phyloP scores from a whole-genome alignment of 2,113 vertebrate species.

The Microcebus griseorufus region DNA sequence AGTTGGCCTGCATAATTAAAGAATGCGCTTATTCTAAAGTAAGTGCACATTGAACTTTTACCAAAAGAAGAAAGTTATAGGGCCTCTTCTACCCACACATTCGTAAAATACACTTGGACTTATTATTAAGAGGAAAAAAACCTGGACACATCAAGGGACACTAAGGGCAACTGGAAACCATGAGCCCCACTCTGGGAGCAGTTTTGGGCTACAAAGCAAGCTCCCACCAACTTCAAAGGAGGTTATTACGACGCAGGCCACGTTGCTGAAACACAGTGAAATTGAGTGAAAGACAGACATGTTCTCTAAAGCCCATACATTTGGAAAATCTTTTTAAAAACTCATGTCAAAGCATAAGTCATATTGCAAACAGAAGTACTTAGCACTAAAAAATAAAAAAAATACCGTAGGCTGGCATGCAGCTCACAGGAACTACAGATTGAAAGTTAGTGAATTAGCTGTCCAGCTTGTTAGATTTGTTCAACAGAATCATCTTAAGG shows the following conservation, averaged over 20 bases:
- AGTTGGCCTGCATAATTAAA: background rate
- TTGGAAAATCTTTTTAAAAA: background rate
- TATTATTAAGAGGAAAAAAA: background rate
- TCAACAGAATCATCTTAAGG: background rate
- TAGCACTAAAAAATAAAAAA: background rate
- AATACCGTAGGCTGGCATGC: background rate
- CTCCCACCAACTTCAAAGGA: background rate
- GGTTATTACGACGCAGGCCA: background rate
- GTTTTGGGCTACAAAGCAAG: background rate
- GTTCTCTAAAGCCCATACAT: background rate
- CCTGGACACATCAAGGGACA: background rate
- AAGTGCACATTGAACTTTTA: background rate
- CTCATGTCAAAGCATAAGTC: background rate
- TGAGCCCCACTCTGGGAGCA: background rate
- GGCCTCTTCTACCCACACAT: background rate
- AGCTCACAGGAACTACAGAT: background rate
- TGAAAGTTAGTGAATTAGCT: background rate
- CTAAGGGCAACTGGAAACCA: too few relatives aligned
- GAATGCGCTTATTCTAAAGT: background rate
- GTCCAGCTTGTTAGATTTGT: background rate
- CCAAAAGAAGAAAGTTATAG: background rate
- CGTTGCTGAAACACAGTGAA: background rate
- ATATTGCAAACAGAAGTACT: background rate
- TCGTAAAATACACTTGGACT: background rate
- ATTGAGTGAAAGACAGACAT: background rate